Evolutionary conservation across 2,797 vertebrate species (phyloP).

Genomic region (Peromyscus aztecus): DNA sequence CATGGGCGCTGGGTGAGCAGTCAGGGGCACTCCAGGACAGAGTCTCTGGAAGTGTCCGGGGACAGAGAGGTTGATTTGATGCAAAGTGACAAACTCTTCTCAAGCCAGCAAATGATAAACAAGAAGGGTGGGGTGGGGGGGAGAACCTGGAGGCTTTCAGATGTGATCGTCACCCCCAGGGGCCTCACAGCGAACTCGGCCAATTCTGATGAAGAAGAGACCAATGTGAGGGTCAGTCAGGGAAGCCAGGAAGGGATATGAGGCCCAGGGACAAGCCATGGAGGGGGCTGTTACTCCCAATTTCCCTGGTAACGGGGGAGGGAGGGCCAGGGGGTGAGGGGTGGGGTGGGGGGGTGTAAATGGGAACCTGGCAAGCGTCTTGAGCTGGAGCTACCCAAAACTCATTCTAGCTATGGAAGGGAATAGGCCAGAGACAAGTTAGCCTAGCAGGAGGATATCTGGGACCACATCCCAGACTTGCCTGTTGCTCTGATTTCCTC

Average conservation of each 20-base stretch:
- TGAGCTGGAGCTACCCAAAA: not conserved
- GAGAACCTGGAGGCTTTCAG: not conserved
- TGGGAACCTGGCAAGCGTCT: not conserved
- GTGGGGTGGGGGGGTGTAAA: not conserved
- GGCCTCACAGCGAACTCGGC: not conserved
- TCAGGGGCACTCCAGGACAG: fast-evolving
- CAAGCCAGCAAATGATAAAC: no score
- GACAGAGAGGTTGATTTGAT: not conserved
- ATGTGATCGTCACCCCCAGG: not conserved
- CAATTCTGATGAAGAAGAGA: not conserved
- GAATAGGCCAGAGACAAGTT: not conserved
- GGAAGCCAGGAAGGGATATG: not conserved
- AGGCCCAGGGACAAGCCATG: not conserved
- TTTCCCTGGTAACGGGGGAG: not conserved
- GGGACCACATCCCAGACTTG: no score
- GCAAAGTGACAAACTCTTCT: not conserved
- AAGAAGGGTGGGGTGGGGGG: not conserved
- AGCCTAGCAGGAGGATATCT: fast-evolving
- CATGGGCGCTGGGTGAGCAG: constrained; percentile 91
- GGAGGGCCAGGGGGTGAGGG: not conserved
- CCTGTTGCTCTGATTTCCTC: not conserved
- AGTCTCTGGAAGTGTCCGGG: not conserved
- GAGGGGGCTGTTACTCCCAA: not conserved
- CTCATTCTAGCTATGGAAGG: not conserved
- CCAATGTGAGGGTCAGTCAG: not conserved